Conservation (phyloP, 2,797 vertebrate species). For the Poeciliopsis infans region DNA sequence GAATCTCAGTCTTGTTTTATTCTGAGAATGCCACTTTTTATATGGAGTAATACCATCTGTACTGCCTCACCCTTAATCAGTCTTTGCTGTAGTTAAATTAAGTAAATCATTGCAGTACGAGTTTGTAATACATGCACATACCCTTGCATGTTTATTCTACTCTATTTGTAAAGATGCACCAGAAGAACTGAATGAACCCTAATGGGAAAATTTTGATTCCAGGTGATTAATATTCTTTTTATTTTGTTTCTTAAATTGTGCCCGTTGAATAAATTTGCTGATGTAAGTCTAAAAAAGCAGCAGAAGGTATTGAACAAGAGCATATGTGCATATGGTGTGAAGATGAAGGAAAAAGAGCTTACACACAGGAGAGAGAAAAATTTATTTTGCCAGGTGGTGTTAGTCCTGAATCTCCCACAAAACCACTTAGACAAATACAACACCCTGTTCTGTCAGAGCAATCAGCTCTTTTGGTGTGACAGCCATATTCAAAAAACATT, state of each 20-base stretch:
- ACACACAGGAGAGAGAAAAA: slow-evolving; percentile 27
- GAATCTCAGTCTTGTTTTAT: not conserved
- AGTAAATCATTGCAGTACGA: not conserved
- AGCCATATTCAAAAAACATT: slow-evolving; percentile 34
- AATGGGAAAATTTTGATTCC: not conserved
- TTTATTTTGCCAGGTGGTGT: slow-evolving; percentile 71
- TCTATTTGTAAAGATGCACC: not conserved
- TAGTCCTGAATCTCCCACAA: slow-evolving; percentile 52
- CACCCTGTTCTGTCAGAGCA: slow-evolving; percentile 68
- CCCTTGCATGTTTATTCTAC: not conserved
- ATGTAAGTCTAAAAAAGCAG: not conserved
- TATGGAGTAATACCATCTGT: not conserved
- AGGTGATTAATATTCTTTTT: not conserved
- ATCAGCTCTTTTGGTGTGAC: slow-evolving; percentile 58
- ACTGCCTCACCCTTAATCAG: not conserved
- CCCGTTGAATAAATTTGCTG: not conserved
- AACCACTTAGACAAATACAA: slow-evolving; percentile 65
- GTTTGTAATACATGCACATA: not conserved
- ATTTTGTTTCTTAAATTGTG: not conserved
- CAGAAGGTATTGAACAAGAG: not conserved
- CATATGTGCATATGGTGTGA: slow-evolving; percentile 30
- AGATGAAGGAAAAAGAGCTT: slow-evolving; percentile 40
- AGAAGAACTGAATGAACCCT: not conserved
- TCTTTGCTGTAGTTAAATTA: not conserved
- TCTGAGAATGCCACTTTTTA: not conserved